Base-by-base conservation (phyloP, 2,888 invertebrate species). In the Eupithecia centaureata region DNA sequence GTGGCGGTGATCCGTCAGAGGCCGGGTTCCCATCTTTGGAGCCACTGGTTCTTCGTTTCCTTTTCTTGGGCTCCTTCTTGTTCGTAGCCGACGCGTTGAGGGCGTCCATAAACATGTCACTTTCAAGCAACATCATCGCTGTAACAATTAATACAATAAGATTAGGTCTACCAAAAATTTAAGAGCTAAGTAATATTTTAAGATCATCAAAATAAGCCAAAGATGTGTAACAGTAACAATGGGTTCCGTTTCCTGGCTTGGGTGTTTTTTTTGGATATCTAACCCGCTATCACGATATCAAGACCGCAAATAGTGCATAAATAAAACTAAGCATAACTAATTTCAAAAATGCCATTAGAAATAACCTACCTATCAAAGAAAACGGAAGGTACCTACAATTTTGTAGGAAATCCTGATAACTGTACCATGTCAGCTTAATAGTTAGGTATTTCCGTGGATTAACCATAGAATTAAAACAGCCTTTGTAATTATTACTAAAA, bases 81-180 rank as follows among this genome's bases (percentile, higher is more conserved):
- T 95, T 95, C 8, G 97, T 96, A 0, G 96, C 95, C 1, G 96
- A 96, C 5, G 96, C 96, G 74, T 95, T 95, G 38, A 99, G 91
- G 0, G 98, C 98, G 87, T 98, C 98, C 96, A 98, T 98, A 85
- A 99, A 99, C 90, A 98, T 96, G 81, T 97, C 97, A 83, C 98
- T 98, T 86, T 99, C 99, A 84, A 97, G 96, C 59, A 98, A 89
- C 76, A 96, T 89, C 89, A 95, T 94, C 63, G 96, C 97, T 96
- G 94, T 75, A 94, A 90, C 83, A 91, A 91, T 12, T 82, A 76
- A 68, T 59, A 56, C 42, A 54, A 57, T 57, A 54, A n/a, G 35
- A 28, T 64, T 65, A 68, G 33, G 35, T 10, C 54, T 13, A 30
- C 0, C 8, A 18, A 7, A 8, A 2, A 18, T 7, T n/a, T n/a